Evolutionary conservation across 2,797 vertebrate genomes (phyloP).

Genomic region (Sebastes trivittatus): DNA sequence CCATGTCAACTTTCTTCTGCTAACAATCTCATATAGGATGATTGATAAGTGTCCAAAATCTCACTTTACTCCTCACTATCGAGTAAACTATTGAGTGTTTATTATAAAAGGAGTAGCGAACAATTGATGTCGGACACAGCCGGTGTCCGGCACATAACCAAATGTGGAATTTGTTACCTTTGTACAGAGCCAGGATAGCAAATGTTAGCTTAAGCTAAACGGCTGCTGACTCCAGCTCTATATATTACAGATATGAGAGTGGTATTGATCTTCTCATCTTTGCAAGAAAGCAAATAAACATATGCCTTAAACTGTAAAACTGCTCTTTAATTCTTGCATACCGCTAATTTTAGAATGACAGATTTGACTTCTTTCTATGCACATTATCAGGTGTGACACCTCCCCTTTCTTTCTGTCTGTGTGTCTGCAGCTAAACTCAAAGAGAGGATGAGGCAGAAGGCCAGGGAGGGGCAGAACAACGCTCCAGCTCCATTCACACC

Average conservation of each 20-base stretch:
- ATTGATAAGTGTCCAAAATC: too few species aligned
- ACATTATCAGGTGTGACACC: not conserved
- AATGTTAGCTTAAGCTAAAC: not conserved
- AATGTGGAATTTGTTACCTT: not conserved
- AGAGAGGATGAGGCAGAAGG: conserved; percentile 43
- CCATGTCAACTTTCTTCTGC: too few species aligned
- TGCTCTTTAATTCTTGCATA: not conserved
- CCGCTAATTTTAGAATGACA: not conserved
- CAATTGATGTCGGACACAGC: too few species aligned
- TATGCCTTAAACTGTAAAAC: not conserved
- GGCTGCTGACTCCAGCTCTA: not conserved
- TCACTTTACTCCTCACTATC: too few species aligned
- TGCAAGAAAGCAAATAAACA: not conserved
- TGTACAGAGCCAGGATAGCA: not conserved
- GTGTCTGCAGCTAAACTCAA: conserved; percentile 49
- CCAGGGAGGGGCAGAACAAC: not conserved
- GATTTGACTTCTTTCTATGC: not conserved
- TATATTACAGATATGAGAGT: not conserved
- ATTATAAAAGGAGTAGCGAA: too few species aligned
- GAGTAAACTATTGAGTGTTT: too few species aligned
- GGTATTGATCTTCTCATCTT: not conserved
- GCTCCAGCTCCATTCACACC: not conserved
- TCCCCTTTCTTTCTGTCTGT: not conserved
- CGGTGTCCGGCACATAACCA: too few species aligned
- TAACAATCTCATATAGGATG: too few species aligned